Evolutionary conservation across 2,888 invertebrate species (phyloP).

Genomic region (Hecatera dysodea): DNA sequence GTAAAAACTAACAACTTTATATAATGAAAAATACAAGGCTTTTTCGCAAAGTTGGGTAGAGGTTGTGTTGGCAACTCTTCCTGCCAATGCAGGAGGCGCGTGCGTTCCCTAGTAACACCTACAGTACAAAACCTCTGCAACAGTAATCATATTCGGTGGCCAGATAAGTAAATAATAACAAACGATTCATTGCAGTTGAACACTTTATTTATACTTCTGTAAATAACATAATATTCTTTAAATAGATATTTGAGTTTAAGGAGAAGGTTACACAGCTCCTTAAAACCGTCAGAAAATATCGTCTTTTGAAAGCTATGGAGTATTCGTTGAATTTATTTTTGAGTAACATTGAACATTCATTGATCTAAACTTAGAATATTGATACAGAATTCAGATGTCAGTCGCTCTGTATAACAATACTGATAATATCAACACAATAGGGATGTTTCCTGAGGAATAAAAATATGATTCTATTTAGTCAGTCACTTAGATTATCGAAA

Average conservation of each 20-base stretch:
- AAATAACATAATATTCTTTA: constrained; percentile 54
- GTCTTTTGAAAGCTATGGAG: constrained; percentile 3
- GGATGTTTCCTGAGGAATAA: no score
- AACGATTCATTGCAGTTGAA: constrained; percentile 35
- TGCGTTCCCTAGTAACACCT: no score
- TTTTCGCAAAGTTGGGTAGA: no score
- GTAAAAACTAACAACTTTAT: no score
- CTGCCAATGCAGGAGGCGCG: no score
- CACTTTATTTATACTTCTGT: constrained; percentile 61
- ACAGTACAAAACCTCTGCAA: no score
- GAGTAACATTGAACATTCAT: background rate
- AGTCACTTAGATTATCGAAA: no score
- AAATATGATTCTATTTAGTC: no score
- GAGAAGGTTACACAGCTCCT: background rate
- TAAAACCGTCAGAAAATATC: constrained; percentile 33
- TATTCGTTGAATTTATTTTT: constrained; percentile 3
- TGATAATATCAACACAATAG: background rate
- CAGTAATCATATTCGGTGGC: background rate
- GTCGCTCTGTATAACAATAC: constrained; percentile 19
- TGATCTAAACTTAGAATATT: background rate
- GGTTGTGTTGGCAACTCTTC: no score
- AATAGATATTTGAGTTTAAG: constrained; percentile 34
- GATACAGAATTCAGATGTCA: constrained; percentile 24
- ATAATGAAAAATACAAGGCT: no score
- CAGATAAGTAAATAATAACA: constrained; percentile 14